Conservation (phyloP, 2,113 vertebrate species). For the Phyllopteryx taeniolatus region DNA sequence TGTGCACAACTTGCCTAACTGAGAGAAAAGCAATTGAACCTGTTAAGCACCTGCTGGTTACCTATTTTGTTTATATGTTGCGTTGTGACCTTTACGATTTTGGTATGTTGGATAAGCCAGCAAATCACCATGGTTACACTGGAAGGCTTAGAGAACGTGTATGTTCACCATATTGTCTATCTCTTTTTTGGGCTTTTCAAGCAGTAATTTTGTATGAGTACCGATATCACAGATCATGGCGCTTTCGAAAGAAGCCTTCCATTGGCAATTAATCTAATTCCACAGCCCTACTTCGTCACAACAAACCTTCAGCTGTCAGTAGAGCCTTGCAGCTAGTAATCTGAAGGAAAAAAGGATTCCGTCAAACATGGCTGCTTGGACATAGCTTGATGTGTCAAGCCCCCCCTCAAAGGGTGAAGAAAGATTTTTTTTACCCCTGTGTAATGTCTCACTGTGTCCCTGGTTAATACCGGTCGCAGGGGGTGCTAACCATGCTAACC, state of each 20-base stretch:
- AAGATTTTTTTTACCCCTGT: slow-evolving; percentile 9
- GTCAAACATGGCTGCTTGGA: slow-evolving; percentile 44
- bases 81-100: slow-evolving; percentile 41
- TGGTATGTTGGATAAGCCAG: slow-evolving; percentile 7
- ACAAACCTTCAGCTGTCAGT: slow-evolving; percentile 62
- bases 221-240: slow-evolving; percentile 34
- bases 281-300: slow-evolving; percentile 54
- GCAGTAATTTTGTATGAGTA: slow-evolving; percentile 37
- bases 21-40: not conserved
- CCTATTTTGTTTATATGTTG: not conserved
- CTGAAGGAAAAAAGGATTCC: slow-evolving; percentile 49
- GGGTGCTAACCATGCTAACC: slow-evolving; percentile 20
- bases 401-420: slow-evolving; percentile 41
- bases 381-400: slow-evolving; percentile 42
- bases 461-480: slow-evolving; percentile 53
- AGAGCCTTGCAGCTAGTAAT: slow-evolving; percentile 56
- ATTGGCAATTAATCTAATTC: slow-evolving; percentile 61
- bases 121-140: slow-evolving; percentile 23
- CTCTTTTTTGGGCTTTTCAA: slow-evolving; percentile 13
- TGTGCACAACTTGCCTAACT: not conserved
- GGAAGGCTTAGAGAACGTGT: slow-evolving; percentile 19
- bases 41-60: not conserved
- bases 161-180: slow-evolving; percentile 32
- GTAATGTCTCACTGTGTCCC: slow-evolving; percentile 47
- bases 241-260: slow-evolving; percentile 54